Base-by-base conservation (phyloP, 2,888 invertebrate species). In the Aspidapion aeneum region DNA sequence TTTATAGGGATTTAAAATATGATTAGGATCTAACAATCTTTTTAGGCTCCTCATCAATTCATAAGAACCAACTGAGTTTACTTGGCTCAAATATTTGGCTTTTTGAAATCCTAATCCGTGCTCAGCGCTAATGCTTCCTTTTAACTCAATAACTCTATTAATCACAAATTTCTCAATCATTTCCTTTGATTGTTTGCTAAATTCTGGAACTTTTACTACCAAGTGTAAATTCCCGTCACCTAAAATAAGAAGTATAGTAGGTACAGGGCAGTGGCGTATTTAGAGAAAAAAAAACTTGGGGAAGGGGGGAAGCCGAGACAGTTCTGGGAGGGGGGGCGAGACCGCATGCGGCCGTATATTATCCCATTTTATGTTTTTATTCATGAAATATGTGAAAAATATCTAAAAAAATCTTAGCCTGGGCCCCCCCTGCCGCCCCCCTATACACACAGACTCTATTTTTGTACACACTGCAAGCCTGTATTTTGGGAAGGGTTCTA, bases 1-100 rank as follows among this genome's bases (percentile, higher is more conserved):
- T 84, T 99, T 99, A 78, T 98, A 98, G 0, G 98, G 98, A 81
- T 98, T 98, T 2, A 99, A 85, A 72, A 99, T 98, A 19, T 89
- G 88, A 63, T 94, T 93, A 0, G 98, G 98, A 81, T 99, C 99
- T 85, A 98, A 88, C 60, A 93, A 76, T 16, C 80, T 78, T 79
- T 99, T 99, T 60, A 98, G 78, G 57, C 89, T 82, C 60, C 85
- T 86, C 96, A 98, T 98, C 59, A 95, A 81, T 3, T 82, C 77
- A 48, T 97, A 85, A 1, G 94, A 91, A 18, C 87, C 84, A 18
- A 82, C 71, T 59, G 88, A 86, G 80, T 96, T 95, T 60, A 93
- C 93, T 78, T 90, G 92, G 69, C 88, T 87, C 60, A 97, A 85
- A 80, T 88, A 95, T 71, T 92, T 85, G 1, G 89, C 86, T 76